Base-by-base conservation (phyloP, 2,888 invertebrate genomes). In the Melanotus villosus region DNA sequence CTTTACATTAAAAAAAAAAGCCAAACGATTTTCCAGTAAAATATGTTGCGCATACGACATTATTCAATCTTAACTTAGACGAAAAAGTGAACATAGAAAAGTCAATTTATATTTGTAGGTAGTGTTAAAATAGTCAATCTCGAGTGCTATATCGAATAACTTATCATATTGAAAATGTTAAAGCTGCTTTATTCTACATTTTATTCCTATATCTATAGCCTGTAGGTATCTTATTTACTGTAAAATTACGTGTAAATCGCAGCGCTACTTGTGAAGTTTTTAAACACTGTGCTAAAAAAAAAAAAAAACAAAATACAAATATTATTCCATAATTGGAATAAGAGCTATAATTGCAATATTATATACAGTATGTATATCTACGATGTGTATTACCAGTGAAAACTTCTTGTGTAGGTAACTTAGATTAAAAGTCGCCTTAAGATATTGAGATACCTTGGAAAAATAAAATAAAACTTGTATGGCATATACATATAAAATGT, bases 391-490 rank as follows among this genome's bases (percentile, higher is more conserved):
- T 38, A 52, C 30, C 50, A 34, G 41, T 52, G 19, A 62, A 62
- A 54, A 63, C 47, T 67, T 68, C 62, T 68, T 68, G 63, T 68
- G 57, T 68, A 68, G 63, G 36, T 63, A 57, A 47, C 30, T 62
- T 68, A 63, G 68, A 38, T 23, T 54, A 47, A 68, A 68, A 63
- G 43, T 68, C 68, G 68, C 68, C 68, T 68, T 68, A 68, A 68
- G 63, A 47, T 68, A 63, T 23, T 58, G 56, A 62, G 47, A 68
- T 62, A 68, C 62, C 58, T 65, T 69, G 34, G 30, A 32, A 47
- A 65, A 57, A 52, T 38, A 63, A n/a, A n/a, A n/a, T n/a, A 36
- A 18, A 47, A 65, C 60, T 45, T 34, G 38, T 62, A 62, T 62
- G 38, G 18, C 34, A 57, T 60, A 43, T 62, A 60, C 34, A 57